These are phyloP conservation scores for Phalangium opilio DNA, from an alignment of 2,888 invertebrate genomes.

Conservation along the genomic window DNA sequence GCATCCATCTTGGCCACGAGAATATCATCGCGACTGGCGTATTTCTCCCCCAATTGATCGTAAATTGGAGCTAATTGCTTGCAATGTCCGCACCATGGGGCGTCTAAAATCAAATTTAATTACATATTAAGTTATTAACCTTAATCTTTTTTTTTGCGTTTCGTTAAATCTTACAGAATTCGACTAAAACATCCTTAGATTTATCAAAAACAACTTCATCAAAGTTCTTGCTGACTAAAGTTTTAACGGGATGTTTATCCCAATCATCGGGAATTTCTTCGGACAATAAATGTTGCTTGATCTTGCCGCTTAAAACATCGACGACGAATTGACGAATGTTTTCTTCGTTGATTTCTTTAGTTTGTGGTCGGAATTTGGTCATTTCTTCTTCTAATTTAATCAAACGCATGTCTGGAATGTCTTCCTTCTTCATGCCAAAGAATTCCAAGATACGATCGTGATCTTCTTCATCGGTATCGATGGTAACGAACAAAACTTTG, in stretches of 20 bases:
- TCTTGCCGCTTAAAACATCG: constrained; percentile 73
- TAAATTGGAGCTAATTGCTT: constrained; percentile 94
- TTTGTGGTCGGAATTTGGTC: constrained; percentile 79
- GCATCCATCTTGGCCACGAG: constrained; percentile 98
- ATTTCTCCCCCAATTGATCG: constrained; percentile 88
- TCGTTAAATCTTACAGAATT: constrained; percentile 53
- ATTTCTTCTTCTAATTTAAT: constrained; percentile 93
- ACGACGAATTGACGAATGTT: constrained; percentile 62
- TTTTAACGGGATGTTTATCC: constrained; percentile 86
- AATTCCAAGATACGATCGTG: constrained; percentile 96
- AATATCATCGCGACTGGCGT: constrained; percentile 56
- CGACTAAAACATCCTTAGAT: constrained; percentile 83
- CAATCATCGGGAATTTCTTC: constrained; percentile 93
- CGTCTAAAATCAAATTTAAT: constrained; percentile 38
- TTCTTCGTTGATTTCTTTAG: constrained; percentile 49
- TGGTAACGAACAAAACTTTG: constrained; percentile 77
- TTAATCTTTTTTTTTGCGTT: neutral
- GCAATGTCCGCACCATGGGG: constrained; percentile 97
- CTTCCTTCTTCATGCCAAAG: constrained; percentile 95
- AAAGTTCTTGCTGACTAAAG: constrained; percentile 87
- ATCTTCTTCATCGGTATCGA: constrained; percentile 87
- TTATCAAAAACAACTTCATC: constrained; percentile 76
- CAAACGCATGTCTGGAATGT: constrained; percentile 72
- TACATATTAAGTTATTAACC: neutral
- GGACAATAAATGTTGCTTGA: constrained; percentile 87